Evolutionary conservation across 2,797 vertebrate genomes (phyloP).

Genomic region (Trichosurus vulpecula): DNA sequence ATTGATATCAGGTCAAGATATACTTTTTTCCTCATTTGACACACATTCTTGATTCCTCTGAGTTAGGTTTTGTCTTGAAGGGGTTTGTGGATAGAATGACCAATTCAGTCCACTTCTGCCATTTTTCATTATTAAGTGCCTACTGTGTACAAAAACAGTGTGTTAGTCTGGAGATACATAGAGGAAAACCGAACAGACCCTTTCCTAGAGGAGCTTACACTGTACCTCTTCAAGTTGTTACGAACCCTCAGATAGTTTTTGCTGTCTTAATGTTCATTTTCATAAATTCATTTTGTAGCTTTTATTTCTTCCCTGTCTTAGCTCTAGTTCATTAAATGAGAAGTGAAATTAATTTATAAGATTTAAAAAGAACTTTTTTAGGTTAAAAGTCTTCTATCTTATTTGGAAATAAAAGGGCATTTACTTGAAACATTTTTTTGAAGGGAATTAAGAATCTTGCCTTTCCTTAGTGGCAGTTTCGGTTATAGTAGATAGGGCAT

Average conservation of each 20-base stretch:
- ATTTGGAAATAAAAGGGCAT: neutral
- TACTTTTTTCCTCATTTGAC: neutral
- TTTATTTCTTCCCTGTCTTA: constrained; percentile 45
- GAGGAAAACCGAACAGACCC: neutral
- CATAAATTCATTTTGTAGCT: constrained; percentile 29
- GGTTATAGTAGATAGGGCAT: neutral
- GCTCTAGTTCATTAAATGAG: neutral
- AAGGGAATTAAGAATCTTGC: neutral
- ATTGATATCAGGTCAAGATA: neutral
- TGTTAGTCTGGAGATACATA: neutral
- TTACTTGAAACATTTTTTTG: neutral
- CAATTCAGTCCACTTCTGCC: neutral
- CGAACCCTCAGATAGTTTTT: neutral
- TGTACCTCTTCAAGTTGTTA: neutral
- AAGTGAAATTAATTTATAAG: neutral
- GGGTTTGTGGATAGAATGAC: neutral
- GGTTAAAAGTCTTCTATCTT: neutral
- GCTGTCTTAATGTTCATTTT: neutral
- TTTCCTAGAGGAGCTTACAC: neutral
- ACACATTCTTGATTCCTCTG: neutral
- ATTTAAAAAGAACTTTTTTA: neutral
- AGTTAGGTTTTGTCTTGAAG: neutral
- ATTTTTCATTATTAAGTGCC: no score
- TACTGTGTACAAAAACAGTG: neutral
- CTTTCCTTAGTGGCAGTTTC: neutral